Evolutionary conservation across 2,888 invertebrate genomes (phyloP), one percentile per base, ranked within the genome.

Genomic region (Lochmaea crataegi): DNA sequence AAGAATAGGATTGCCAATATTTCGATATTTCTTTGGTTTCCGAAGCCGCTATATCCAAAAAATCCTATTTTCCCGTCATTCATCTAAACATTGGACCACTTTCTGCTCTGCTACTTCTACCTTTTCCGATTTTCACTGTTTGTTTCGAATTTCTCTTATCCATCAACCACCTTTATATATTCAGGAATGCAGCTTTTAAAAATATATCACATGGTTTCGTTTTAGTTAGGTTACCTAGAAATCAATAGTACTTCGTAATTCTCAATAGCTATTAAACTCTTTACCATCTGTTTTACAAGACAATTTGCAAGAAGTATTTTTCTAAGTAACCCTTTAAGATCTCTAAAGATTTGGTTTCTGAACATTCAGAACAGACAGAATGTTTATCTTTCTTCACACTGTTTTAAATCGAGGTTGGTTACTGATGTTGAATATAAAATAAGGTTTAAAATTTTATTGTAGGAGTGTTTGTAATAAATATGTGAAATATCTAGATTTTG

Each of bases 401-500:
- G 45, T 64, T 70, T 42, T 64, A 57, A 70, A 70, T 61, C 41
- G 68, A 51, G 51, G 61, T 68, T 63, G 61, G 63, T 56, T 64
- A 56, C 53, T 56, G 57, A 26, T 57, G 70, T 64, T 57, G 70
- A 70, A 70, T 70, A 64, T 56, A 69, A 63, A 69, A 69, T 69
- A 41, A 70, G 70, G 57, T 41, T 70, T 14, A 70, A 70, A 64
- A 70, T 64, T 57, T 53, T 69, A 57, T 64, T 56, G 70, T 70
- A 65, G 70, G 64, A 70, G 70, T 70, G 70, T 42, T 12, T 70
- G 64, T 64, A 65, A 57, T 61, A 65, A 70, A 70, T 45, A 70
- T 22, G 65, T 70, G 70, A 70, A 70, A 70, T 70, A 70, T 70
- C 70, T 64, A 70, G 70, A 70, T 64, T 70, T 65, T 64, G 70